phyloP scores from a whole-genome alignment of 1,140 invertebrate genomes.

The Potamilus streckersoni region DNA sequence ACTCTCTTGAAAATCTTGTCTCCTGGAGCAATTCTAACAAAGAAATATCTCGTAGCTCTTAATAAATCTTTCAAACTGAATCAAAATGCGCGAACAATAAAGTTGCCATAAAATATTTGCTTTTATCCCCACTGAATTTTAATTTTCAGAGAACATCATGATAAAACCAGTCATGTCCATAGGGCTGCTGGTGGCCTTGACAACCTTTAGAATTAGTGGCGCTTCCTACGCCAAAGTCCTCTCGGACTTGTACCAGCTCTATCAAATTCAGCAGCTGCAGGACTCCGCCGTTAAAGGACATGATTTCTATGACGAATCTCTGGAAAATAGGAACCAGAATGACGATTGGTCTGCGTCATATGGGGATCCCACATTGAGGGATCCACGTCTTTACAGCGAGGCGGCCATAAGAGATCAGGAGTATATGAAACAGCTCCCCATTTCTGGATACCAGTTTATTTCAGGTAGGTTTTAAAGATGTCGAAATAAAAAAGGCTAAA shows the following conservation, averaged over 20 bases:
- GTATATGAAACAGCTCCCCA: constrained; percentile 31
- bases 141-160: too few relatives aligned
- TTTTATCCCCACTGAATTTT: too few relatives aligned
- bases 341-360: constrained; percentile 17
- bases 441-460: constrained; percentile 33
- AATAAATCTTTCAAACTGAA: too few relatives aligned
- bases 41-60: too few relatives aligned
- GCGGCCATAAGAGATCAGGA: constrained; percentile 28
- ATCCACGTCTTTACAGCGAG: constrained; percentile 29
- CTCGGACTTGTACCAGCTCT: constrained; percentile 18
- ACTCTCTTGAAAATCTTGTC: too few relatives aligned
- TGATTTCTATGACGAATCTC: background rate
- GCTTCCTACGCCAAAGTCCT: constrained; percentile 11
- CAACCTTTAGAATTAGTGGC: background rate
- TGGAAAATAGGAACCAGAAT: constrained; percentile 6
- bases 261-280: constrained; percentile 19
- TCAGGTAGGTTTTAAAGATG: constrained; percentile 8
- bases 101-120: too few relatives aligned
- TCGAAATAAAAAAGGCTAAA: background rate
- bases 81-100: too few relatives aligned
- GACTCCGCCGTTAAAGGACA: background rate
- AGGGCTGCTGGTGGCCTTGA: too few relatives aligned
- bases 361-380: constrained; percentile 20
- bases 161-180: too few relatives aligned
- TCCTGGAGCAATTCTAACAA: too few relatives aligned